Evolutionary conservation across 1,140 invertebrate genomes (phyloP).

Genomic region (Diploscapter pachys): DNA sequence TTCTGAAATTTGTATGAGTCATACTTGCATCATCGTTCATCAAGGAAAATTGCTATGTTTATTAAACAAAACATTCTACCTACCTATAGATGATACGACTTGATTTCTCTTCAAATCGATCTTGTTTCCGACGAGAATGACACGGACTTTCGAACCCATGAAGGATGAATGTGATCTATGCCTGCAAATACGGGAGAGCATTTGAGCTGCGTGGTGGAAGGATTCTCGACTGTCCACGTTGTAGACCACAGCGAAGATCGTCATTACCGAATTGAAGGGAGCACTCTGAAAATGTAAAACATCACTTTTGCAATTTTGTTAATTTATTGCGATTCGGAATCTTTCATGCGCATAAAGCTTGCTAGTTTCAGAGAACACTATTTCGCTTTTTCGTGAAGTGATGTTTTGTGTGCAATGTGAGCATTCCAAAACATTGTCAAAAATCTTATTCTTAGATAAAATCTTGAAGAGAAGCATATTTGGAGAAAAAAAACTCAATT

Average conservation of each 20-base stretch:
- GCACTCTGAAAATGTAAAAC: constrained; percentile 7
- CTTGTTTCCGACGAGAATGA: constrained; percentile 14
- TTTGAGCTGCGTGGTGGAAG: constrained; percentile 10
- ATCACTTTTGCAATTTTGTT: constrained; percentile 1
- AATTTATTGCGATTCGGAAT: too few species aligned
- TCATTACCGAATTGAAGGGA: constrained; percentile 1
- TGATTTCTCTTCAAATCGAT: constrained; percentile 14
- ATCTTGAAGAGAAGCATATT: not conserved
- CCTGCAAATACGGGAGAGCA: not conserved
- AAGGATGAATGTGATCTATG: too few species aligned
- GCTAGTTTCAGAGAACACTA: too few species aligned
- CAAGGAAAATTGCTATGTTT: not conserved
- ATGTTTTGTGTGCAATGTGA: too few species aligned
- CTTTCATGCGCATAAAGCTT: too few species aligned
- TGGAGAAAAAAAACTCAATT: not conserved
- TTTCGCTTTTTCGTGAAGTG: too few species aligned
- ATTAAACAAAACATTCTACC: not conserved
- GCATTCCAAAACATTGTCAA: too few species aligned
- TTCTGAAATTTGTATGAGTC: not conserved
- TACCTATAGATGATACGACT: constrained; percentile 11
- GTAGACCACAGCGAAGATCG: constrained; percentile 7
- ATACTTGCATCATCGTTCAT: too few species aligned
- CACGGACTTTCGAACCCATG: not conserved
- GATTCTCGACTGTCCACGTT: constrained; percentile 14
- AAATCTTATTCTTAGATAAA: constrained; percentile 2